Conservation (phyloP, 1,140 invertebrate genomes). For the Drosophila chauvacae region DNA sequence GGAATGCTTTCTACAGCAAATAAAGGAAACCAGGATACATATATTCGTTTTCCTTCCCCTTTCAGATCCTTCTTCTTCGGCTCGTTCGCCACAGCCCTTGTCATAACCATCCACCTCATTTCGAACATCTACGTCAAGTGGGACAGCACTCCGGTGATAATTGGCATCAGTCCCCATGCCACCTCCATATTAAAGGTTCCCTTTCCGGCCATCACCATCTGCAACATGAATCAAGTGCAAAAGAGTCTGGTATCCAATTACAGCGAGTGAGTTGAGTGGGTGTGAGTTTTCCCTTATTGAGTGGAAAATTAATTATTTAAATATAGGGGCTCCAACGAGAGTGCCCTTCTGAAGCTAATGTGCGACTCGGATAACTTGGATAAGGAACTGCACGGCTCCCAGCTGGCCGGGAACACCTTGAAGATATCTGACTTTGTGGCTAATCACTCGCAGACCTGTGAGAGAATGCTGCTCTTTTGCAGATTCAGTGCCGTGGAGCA, state of each 20-base stretch:
- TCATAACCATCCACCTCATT: constrained; percentile 89
- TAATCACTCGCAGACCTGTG: constrained; percentile 87
- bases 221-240: constrained; percentile 91
- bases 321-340: constrained; percentile 55
- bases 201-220: constrained; percentile 92
- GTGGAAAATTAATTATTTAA: neutral
- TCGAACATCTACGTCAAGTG: constrained; percentile 89
- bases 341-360: constrained; percentile 49
- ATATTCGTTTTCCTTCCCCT: too few relatives aligned
- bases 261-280: constrained; percentile 39
- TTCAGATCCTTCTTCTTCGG: constrained; percentile 72
- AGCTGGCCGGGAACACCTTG: constrained; percentile 38
- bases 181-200: constrained; percentile 88
- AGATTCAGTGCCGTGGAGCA: constrained; percentile 86
- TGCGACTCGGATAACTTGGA: constrained; percentile 39
- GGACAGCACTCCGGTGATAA: constrained; percentile 89
- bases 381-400: constrained; percentile 4
- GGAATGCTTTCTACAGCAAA: neutral
- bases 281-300: neutral
- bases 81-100: constrained; percentile 88
- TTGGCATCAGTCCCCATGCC: constrained; percentile 88
- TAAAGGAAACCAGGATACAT: neutral
- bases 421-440: constrained; percentile 59
- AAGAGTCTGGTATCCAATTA: constrained; percentile 84
- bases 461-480: constrained; percentile 89